Evolutionary conservation across 2,888 invertebrate genomes (phyloP), one percentile per base, ranked within the genome.

Genomic region (Linnaemya vulpina): DNA sequence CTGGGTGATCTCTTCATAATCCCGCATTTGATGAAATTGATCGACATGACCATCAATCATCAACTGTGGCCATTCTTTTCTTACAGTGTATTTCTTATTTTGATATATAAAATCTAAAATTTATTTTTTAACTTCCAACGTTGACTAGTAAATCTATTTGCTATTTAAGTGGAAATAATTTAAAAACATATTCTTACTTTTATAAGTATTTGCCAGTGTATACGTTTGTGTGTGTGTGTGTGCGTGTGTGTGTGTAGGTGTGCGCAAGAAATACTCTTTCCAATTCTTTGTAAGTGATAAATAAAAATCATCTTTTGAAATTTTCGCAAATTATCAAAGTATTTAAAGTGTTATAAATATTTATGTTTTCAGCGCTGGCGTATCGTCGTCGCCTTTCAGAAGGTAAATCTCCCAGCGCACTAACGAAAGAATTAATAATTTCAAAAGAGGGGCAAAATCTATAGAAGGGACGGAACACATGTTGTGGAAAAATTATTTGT

Each of bases 301-400:
- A 80, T 74, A 80, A 85, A 74, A 74, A 79, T 82, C 78, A 82
- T 78, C 85, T 65, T 85, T 85, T 85, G 85, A 85, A 71, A 76
- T 76, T 85, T 79, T 85, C 85, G 85, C 85, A 82, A 82, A 85
- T 85, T 85, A 85, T 85, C 82, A 79, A 75, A 79, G 80, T 75
- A 82, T 79, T 74, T 78, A 82, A 84, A 75, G 78, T 85, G 75
- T 82, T 82, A 85, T 82, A 82, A 81, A 81, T 75, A 81, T 74
- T 85, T 71, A 80, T 62, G 62, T 68, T 35, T n/a, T 15, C 11
- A 51, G 53, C 79, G 82, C 75, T 67, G 79, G 63, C 82, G 70
- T 71, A 74, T n/a, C n/a, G n/a, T n/a, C n/a, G n/a, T n/a, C n/a
- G 70, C 15, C 40, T 46, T 81, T 55, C 63, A 68, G 13, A 68